phyloP scores from a whole-genome alignment of 2,888 invertebrate species.

The Andricus quercusramuli region DNA sequence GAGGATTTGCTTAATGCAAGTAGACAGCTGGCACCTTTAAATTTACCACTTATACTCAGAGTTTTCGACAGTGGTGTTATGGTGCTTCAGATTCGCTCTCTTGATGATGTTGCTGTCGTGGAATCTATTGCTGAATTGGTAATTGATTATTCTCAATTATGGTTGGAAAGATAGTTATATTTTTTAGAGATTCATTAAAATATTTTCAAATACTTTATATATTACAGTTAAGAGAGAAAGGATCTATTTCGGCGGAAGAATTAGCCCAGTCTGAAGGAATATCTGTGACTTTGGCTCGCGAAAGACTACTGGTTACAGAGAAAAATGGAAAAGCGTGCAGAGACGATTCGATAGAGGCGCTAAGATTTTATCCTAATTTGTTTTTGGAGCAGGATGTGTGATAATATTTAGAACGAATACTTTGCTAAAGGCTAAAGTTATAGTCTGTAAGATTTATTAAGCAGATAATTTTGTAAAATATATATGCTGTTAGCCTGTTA shows the following conservation, averaged over 20 bases:
- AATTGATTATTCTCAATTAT: conserved; percentile 59
- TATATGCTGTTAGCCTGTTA: too few species aligned
- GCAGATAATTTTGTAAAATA: too few species aligned
- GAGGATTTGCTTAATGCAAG: conserved; percentile 98
- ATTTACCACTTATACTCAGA: conserved; percentile 87
- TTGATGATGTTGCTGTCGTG: conserved; percentile 86
- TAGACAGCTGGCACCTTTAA: conserved; percentile 83
- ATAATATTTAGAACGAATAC: conserved; percentile 48
- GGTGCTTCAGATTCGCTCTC: conserved; percentile 91
- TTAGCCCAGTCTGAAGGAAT: conserved; percentile 91
- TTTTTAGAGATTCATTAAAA: conserved; percentile 20
- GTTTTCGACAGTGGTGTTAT: conserved; percentile 97
- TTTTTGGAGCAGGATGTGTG: conserved; percentile 82
- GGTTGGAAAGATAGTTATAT: background rate
- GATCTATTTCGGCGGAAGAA: conserved; percentile 91
- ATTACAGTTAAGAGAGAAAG: conserved; percentile 83
- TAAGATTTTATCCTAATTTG: conserved; percentile 95
- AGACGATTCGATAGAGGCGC: conserved; percentile 97
- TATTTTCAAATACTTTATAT: conserved; percentile 29
- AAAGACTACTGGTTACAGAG: conserved; percentile 93
- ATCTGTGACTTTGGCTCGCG: conserved; percentile 93
- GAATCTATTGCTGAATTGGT: conserved; percentile 85
- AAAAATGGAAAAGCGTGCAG: conserved; percentile 92
- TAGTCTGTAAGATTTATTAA: background rate
- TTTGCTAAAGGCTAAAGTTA: background rate